Percentiles rank a stretch among this genome's conserved stretches.
These are phyloP conservation scores for Adelges cooleyi DNA, from an alignment of 1,140 invertebrate genomes.

Conservation along the genomic window DNA sequence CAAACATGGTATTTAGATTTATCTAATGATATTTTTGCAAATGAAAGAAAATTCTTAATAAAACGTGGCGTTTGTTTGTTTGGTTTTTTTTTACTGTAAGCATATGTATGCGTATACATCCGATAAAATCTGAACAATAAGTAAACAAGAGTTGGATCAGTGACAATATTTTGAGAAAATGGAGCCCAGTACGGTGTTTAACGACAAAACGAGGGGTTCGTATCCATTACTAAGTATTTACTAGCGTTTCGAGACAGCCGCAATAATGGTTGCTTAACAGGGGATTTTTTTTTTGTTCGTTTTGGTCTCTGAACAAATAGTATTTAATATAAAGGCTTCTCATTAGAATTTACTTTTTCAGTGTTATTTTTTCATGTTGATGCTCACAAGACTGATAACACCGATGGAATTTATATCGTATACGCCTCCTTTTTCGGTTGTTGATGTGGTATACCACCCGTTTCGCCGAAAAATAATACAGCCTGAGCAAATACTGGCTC, in stretches of 20 bases:
- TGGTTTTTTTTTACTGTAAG: too few relatives aligned
- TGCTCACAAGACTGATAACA: neutral
- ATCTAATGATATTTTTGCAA: too few relatives aligned
- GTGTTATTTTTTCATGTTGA: neutral
- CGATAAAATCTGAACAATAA: too few relatives aligned
- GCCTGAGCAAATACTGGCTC: neutral
- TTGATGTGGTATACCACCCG: neutral
- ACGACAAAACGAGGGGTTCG: neutral
- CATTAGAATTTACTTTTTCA: constrained; percentile 2
- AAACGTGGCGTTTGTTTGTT: too few relatives aligned
- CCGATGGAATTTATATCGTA: constrained; percentile 3
- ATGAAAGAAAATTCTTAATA: too few relatives aligned
- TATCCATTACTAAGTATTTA: neutral
- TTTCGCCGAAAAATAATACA: neutral
- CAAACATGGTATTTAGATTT: too few relatives aligned
- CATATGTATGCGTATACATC: too few relatives aligned
- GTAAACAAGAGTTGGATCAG: neutral
- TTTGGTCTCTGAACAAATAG: neutral
- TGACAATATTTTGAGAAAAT: neutral
- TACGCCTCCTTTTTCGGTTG: neutral
- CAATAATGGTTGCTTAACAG: neutral
- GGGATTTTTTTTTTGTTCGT: too few relatives aligned
- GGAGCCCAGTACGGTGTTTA: neutral
- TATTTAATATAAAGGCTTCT: constrained; percentile 9
- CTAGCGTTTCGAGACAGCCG: neutral